Percentiles rank a stretch among this genome's conserved stretches.
Conservation (phyloP, 1,140 invertebrate species). For the Batillaria attramentaria region DNA sequence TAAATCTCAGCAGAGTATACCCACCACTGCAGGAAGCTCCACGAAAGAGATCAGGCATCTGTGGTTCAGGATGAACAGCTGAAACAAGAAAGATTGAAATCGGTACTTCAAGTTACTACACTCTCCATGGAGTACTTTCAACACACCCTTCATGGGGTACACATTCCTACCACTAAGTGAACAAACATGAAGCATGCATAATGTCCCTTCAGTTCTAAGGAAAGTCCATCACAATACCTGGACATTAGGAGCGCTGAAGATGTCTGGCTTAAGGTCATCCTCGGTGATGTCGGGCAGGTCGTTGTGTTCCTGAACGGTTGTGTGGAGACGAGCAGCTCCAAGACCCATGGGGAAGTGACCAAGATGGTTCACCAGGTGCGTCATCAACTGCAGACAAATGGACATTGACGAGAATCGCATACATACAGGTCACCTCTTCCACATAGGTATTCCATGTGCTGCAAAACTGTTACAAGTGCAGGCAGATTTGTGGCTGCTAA, state of each 20-base stretch:
- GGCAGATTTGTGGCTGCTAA: no score
- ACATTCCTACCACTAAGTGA: no score
- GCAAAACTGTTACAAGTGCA: no score
- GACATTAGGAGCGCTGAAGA: slow-evolving; percentile 90
- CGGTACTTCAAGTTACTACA: no score
- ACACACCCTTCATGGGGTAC: no score
- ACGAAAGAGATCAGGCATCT: slow-evolving; percentile 89
- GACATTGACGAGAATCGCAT: not conserved
- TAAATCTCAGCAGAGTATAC: slow-evolving; percentile 28
- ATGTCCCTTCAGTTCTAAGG: no score
- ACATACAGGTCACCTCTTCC: no score
- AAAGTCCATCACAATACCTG: no score
- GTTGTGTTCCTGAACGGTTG: slow-evolving; percentile 91
- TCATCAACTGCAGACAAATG: slow-evolving; percentile 59
- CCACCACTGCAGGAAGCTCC: slow-evolving; percentile 87
- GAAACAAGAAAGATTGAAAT: slow-evolving; percentile 71
- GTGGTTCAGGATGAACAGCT: slow-evolving; percentile 88
- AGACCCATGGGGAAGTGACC: slow-evolving; percentile 90
- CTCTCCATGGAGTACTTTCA: no score
- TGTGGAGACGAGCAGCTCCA: slow-evolving; percentile 86
- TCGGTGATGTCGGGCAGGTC: slow-evolving; percentile 83
- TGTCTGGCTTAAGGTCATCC: slow-evolving; percentile 82
- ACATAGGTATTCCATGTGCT: no score
- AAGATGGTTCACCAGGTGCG: slow-evolving; percentile 88
- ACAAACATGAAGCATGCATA: not conserved